Evolutionary conservation across 2,113 vertebrate genomes (phyloP), one percentile per base, ranked within the genome.

Genomic region (Nothoprocta pentlandii): DNA sequence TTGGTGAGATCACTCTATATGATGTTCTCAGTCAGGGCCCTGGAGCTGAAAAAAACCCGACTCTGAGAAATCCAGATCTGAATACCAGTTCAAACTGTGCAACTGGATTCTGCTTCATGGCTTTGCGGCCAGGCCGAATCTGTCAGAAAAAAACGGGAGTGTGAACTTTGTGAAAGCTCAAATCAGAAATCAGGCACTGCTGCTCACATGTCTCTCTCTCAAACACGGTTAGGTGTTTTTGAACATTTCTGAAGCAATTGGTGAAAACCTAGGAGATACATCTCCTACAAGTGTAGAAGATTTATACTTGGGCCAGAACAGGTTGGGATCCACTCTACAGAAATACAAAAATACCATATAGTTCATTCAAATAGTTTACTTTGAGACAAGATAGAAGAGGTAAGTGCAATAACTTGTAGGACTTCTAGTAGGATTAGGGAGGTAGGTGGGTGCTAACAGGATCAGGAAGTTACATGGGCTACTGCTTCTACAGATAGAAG

Each of bases 1-100:
- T 87, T 85, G 68, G 68, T 76, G 28, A 95, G 80, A 71, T 96
- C 92, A 87, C 12, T 46, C n/a, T 46, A 23, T 58, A 47, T 82
- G 36, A 71, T 87, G 67, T 44, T 90, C 69, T 84, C 90, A 93
- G 76, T 81, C 90, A 92, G 66, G 74, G 34, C 85, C 47, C 41
- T 80, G 51, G 68, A 1, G 5, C 51, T 59, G 47, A 71, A 56
- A 67, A 92, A 2, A 51, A 59, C 67, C 47, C 34, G 19, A 0
- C 9, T 63, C 12, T 1, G 62, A 64, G 46, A 54, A 73, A 44
- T 36, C 84, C 61, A 21, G 32, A 20, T 89, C 49, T 85, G 62
- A 81, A 10, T 42, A 63, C 71, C 16, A 41, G 16, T 44, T 59
- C 58, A 47, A 91, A 62, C 21, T 28, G 59, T 2, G 0, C 30